A percentile compares a stretch with the other conserved stretches of the same genome.
phyloP scores from a whole-genome alignment of 2,113 vertebrate genomes.

The Podilymbus podiceps region DNA sequence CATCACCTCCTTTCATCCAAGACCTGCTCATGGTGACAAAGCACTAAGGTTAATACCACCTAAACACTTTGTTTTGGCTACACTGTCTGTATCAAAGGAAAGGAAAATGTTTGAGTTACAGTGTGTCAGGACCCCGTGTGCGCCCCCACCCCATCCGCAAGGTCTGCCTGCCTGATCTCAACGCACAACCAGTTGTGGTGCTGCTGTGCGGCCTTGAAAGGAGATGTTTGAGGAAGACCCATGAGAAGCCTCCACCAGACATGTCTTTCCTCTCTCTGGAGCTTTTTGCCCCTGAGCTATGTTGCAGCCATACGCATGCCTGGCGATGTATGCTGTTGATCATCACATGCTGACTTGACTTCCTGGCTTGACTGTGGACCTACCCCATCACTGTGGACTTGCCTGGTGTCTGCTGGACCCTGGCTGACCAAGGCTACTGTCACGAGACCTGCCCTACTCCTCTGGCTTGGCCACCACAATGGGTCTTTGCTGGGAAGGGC shows the following conservation, averaged over 20 bases:
- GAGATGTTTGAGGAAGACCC: neutral
- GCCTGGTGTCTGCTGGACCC: neutral
- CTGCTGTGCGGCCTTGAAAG: neutral
- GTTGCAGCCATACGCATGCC: neutral
- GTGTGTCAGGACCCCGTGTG: no score
- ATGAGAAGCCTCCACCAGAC: neutral
- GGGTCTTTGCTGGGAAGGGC: neutral
- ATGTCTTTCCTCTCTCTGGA: neutral
- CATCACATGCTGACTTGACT: neutral
- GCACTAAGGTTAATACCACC: neutral
- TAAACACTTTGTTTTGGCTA: neutral
- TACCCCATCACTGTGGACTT: neutral
- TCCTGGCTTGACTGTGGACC: neutral
- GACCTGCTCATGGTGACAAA: neutral
- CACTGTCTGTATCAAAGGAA: neutral
- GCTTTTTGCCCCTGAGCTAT: neutral
- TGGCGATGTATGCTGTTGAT: no score
- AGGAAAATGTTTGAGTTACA: neutral
- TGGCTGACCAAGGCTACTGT: neutral
- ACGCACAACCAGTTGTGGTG: no score
- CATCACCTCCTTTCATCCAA: no score
- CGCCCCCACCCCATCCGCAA: no score
- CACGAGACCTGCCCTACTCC: neutral
- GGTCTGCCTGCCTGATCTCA: neutral
- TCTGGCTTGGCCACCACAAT: neutral